These are phyloP conservation scores for Pseudoips prasinana DNA, from an alignment of 2,888 invertebrate species.

Conservation along the genomic window DNA sequence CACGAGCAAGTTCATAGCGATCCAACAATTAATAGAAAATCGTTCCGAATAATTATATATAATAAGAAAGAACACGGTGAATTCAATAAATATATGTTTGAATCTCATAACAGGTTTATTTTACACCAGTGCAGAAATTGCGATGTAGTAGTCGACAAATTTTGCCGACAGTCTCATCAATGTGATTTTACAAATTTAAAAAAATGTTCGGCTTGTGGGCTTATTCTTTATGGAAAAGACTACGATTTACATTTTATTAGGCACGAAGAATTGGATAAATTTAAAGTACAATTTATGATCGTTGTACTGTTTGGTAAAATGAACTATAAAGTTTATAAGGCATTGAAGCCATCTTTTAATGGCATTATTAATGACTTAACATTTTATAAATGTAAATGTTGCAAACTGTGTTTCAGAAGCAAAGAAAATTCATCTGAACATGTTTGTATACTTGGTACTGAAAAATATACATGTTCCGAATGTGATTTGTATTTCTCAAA, in stretches of 20 bases:
- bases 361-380: conserved; percentile 54
- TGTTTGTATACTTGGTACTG: conserved; percentile 38
- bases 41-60: conserved; percentile 50
- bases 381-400: conserved; percentile 54
- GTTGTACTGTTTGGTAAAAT: conserved; percentile 51
- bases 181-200: conserved; percentile 41
- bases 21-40: conserved; percentile 30
- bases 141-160: conserved; percentile 45
- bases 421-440: conserved; percentile 36
- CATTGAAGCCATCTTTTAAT: conserved; percentile 33
- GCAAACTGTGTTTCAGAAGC: conserved; percentile 46
- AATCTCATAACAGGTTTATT: conserved; percentile 36
- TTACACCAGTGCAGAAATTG: conserved; percentile 63
- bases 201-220: conserved; percentile 51
- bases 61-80: conserved; percentile 45
- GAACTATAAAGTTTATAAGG: conserved; percentile 5
- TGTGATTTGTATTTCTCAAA: conserved; percentile 51
- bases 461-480: conserved; percentile 43
- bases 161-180: conserved; percentile 31
- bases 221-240: conserved; percentile 41
- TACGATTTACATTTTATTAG: conserved; percentile 44
- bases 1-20: conserved; percentile 51
- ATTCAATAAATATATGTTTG: conserved; percentile 37
- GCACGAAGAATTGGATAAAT: conserved; percentile 47
- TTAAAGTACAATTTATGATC: conserved; percentile 47